Base-by-base conservation (phyloP, 1,140 invertebrate species). In the Caenorhabditis briggsae region DNA sequence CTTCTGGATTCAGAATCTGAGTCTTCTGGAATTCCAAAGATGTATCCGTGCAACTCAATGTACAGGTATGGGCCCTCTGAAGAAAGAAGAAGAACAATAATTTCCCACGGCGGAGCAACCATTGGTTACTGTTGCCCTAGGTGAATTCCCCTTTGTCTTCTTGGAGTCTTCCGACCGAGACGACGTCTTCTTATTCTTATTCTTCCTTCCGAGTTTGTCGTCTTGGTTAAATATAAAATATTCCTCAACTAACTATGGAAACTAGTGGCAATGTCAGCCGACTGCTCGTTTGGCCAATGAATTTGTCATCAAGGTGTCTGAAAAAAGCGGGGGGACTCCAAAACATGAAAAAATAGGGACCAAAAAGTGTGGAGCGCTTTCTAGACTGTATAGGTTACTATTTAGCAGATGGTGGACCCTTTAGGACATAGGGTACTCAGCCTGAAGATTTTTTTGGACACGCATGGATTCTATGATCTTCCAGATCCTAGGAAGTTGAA, bases 41-140 rank as follows among this genome's bases (percentile, higher is more conserved):
- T 78, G 70, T 78, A 78, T 23, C 46, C 53, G 70, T 78, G 70
- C n/a, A 78, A 78, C 33, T 12, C 43, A 1, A 78, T 78, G 70
- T 78, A 78, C 70, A 78, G 70, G 70, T 78, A 61, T 53, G 50
- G 50, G 11, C 16, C 12, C 50, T 53, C 50, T 16, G 50, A 2
- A 33, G 33, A 33, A 33, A 33, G 33, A 33, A 33, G 33, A 33
- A 33, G 33, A n/a, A 58, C 2, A 58, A 58, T 20, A n/a, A 20
- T n/a, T 58, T 46, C 43, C 41, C n/a, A n/a, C n/a, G n/a, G 1
- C 46, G 70, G n/a, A 5, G 70, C 5, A 14, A 46, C 70, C 70
- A 78, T 78, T 78, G 70, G 70, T 78, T 78, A 78, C 70, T 78
- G 70, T 78, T 78, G 70, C 70, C 70, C 43, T 46, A 78, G 70